A percentile compares a stretch with the other conserved stretches of the same genome.
Evolutionary conservation across 2,113 vertebrate species (phyloP).

Genomic region (Neogale vison): DNA sequence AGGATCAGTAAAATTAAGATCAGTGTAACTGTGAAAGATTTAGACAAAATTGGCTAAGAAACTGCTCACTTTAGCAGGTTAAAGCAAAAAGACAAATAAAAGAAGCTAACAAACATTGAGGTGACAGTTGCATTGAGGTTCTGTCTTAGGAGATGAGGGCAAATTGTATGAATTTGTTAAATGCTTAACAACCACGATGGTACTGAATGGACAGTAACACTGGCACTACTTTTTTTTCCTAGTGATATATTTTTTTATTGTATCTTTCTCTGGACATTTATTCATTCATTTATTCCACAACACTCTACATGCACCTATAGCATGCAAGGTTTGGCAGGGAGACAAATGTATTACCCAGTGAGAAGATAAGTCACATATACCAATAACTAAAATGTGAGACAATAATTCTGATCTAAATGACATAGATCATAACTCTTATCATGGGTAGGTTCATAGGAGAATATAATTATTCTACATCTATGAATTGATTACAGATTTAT

Average conservation of each 20-base stretch:
- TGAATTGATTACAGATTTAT: background rate
- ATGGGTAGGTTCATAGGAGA: background rate
- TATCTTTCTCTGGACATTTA: background rate
- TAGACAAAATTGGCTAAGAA: background rate
- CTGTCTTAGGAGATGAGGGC: background rate
- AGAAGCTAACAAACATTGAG: background rate
- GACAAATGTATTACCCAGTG: background rate
- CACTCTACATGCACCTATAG: background rate
- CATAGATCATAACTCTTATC: background rate
- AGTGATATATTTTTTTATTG: background rate
- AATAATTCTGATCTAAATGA: background rate
- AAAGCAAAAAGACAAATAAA: constrained; percentile 22
- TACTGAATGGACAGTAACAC: background rate
- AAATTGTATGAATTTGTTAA: background rate
- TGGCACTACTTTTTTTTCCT: background rate
- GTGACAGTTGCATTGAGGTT: background rate
- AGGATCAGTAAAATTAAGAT: background rate
- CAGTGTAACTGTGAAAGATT: background rate
- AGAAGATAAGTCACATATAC: background rate
- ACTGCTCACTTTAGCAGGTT: background rate
- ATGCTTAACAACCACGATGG: background rate
- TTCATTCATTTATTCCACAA: background rate
- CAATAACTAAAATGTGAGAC: background rate
- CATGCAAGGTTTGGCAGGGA: background rate
- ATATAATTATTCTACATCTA: background rate